A percentile compares a stretch with the other conserved stretches of the same genome.
Conservation (phyloP, 2,113 vertebrate species). For the Crotalus viridis region DNA sequence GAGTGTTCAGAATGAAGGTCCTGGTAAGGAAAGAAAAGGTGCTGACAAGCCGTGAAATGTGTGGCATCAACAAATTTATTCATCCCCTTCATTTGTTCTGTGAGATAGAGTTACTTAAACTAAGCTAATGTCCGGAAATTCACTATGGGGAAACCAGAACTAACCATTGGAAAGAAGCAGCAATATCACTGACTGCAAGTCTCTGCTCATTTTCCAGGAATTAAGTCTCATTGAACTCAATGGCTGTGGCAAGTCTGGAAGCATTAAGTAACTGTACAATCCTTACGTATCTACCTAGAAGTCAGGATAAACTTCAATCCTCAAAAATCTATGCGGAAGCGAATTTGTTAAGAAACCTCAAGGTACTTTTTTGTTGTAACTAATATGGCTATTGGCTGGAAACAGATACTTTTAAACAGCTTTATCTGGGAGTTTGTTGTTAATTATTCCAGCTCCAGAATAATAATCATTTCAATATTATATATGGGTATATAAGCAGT, state of each 20-base stretch:
- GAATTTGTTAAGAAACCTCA: not conserved
- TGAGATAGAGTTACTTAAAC: conserved; percentile 24
- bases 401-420: not conserved
- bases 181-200: not conserved
- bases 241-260: not conserved
- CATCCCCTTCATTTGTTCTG: conserved; percentile 48
- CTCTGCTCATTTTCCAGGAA: not conserved
- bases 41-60: conserved; percentile 60
- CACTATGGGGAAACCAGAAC: not conserved
- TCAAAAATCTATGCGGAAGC: not conserved
- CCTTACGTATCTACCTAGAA: not conserved
- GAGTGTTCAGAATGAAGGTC: conserved; percentile 49
- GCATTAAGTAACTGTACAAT: not conserved
- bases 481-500: not conserved
- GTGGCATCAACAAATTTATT: conserved; percentile 58
- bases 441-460: not conserved
- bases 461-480: not conserved
- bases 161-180: not conserved
- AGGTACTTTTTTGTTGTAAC: not conserved
- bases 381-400: not conserved
- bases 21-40: conserved; percentile 52
- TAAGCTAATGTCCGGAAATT: conserved; percentile 19
- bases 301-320: not conserved
- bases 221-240: not conserved
- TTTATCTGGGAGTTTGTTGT: not conserved